Evolutionary conservation across 2,113 vertebrate genomes (phyloP), one percentile per base, ranked within the genome.

Genomic region (Rhodinocichla rosea): DNA sequence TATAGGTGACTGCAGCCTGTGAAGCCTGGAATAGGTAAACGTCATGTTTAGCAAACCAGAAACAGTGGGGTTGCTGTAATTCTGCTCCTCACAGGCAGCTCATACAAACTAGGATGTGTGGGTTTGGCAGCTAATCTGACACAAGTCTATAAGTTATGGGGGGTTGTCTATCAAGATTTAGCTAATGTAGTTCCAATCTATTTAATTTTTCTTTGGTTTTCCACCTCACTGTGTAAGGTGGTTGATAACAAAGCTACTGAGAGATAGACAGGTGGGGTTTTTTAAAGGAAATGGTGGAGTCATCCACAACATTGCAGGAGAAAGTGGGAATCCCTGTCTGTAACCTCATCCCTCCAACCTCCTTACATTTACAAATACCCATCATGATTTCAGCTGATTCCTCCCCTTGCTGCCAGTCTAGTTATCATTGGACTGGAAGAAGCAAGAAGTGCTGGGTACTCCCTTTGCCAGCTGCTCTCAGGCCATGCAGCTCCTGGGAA

Each of bases 31-130:
- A 62, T 42, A 67, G 50, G 11, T 7, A 70, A 67, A 71, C 8
- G 24, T 40, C 37, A 0, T 67, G 18, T 57, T 76, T 74, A 74
- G 20, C 9, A 83, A 52, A 40, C 26, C 50, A 40, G 13, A 53
- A 89, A 45, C 7, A 35, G 28, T 20, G 40, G 3, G 7, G 2
- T 49, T 70, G 28, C 5, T 84, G 37, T 65, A 59, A 30, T 40
- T 69, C 52, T 64, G 7, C 21, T 80, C 15, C 42, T 53, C 0
- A 0, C 32, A 62, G 27, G 32, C 33, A 92, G 33, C 6, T 24
- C 2, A 1, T 57, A 52, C 32, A 49, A 81, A 32, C 6, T 2
- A 65, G 49, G 60, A 71, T 20, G 32, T 0, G 0, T 16, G 28
- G 1, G 10, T 65, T 87, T 76, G 55, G 16, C 9, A 52, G 30